Percentiles rank a stretch among this genome's conserved stretches.
Evolutionary conservation across 2,113 vertebrate genomes (phyloP).

Genomic region (Channa maculata): DNA sequence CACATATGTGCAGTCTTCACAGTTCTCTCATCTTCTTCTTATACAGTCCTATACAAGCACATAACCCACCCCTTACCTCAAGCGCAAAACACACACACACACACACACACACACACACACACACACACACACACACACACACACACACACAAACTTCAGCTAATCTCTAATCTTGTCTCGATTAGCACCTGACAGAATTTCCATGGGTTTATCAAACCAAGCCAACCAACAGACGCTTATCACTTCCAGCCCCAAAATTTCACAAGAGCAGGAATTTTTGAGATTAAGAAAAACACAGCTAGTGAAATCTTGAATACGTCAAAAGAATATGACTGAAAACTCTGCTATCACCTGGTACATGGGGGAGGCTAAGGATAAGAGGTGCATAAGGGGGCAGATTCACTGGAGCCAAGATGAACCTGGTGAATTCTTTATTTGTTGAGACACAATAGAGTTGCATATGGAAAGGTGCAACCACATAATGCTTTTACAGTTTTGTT

Average conservation of each 20-base stretch:
- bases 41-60: constrained; percentile 38
- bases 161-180: constrained; percentile 87
- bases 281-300: constrained; percentile 80
- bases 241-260: constrained; percentile 80
- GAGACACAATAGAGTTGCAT: constrained; percentile 51
- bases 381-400: constrained; percentile 64
- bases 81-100: constrained; percentile 30
- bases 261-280: constrained; percentile 85
- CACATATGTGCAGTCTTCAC: constrained; percentile 26
- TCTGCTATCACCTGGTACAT: constrained; percentile 62
- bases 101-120: constrained; percentile 41
- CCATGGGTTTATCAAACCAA: constrained; percentile 86
- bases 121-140: not conserved
- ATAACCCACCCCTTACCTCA: constrained; percentile 42
- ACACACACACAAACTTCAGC: constrained; percentile 1
- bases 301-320: constrained; percentile 83
- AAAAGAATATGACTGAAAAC: constrained; percentile 79
- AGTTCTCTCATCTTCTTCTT: constrained; percentile 37
- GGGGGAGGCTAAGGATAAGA: constrained; percentile 67
- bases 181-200: constrained; percentile 89
- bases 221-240: constrained; percentile 84
- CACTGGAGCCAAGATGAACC: constrained; percentile 48
- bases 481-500: constrained; percentile 3
- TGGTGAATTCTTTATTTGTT: constrained; percentile 22
- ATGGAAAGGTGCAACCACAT: constrained; percentile 35